These are phyloP conservation scores for Lacanobia wlatinum DNA, from an alignment of 2,888 invertebrate genomes.

Conservation along the genomic window DNA sequence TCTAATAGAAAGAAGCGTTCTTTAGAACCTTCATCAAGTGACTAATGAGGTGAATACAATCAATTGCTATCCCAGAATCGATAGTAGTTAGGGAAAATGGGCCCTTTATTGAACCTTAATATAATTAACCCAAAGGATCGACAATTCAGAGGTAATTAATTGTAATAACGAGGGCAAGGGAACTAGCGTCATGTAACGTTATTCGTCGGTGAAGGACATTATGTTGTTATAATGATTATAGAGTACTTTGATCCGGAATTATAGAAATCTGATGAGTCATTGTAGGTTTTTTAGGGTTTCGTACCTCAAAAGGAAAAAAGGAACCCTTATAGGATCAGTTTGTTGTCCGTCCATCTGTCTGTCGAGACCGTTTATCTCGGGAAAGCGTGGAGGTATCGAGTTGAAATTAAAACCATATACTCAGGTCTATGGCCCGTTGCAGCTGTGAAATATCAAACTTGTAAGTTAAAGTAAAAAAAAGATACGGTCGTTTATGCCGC, in stretches of 20 bases:
- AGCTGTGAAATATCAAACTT: too few relatives aligned
- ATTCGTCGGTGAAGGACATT: slow-evolving; percentile 18
- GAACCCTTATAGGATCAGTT: too few relatives aligned
- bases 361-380: too few relatives aligned
- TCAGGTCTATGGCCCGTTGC: too few relatives aligned
- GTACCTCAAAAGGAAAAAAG: too few relatives aligned
- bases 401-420: too few relatives aligned
- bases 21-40: slow-evolving; percentile 50
- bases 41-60: slow-evolving; percentile 56
- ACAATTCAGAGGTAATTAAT: slow-evolving; percentile 57
- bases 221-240: neutral
- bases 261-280: neutral
- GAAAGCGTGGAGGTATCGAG: too few relatives aligned
- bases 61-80: slow-evolving; percentile 52
- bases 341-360: too few relatives aligned
- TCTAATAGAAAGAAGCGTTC: slow-evolving; percentile 36
- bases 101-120: slow-evolving; percentile 49
- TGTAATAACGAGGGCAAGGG: slow-evolving; percentile 45
- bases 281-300: too few relatives aligned
- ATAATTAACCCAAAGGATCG: slow-evolving; percentile 55
- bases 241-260: neutral
- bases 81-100: slow-evolving; percentile 55
- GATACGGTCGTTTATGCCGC: too few relatives aligned
- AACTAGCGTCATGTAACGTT: slow-evolving; percentile 24
- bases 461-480: too few relatives aligned